A percentile compares a stretch with the other conserved stretches of the same genome.
phyloP scores from a whole-genome alignment of 92 coral and sea anemone species.

The Heteractis magnifica region DNA sequence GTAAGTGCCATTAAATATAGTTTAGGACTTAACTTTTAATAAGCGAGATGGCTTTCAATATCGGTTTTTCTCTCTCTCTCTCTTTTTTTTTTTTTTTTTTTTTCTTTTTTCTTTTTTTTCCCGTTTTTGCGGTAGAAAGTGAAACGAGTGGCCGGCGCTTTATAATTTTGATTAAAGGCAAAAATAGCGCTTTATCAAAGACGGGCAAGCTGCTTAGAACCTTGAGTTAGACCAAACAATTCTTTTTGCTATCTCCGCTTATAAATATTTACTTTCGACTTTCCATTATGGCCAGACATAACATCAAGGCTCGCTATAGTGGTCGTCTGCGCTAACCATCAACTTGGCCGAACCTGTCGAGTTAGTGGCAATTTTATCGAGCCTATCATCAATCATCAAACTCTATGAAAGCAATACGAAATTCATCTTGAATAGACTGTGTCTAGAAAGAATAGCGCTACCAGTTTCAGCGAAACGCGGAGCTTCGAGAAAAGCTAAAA shows the following conservation, averaged over 20 bases:
- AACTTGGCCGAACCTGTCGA: background rate
- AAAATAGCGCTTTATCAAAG: constrained; percentile 12
- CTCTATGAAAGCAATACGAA: background rate
- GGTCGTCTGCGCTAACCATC: background rate
- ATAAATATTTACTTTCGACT: constrained; percentile 24
- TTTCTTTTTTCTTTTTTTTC: background rate
- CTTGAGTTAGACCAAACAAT: constrained; percentile 22
- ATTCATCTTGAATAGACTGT: background rate
- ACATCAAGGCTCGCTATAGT: constrained; percentile 9
- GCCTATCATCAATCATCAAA: background rate
- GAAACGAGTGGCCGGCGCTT: background rate
- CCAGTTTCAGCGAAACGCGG: background rate
- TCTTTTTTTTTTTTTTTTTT: background rate
- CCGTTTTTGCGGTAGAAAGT: background rate
- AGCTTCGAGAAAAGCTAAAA: background rate
- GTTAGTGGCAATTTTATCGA: background rate
- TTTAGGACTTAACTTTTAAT: background rate
- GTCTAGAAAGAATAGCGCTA: background rate
- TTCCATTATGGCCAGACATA: constrained; percentile 42
- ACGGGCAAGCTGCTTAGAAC: background rate
- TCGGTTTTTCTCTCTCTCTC: background rate
- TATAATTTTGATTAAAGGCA: constrained; percentile 3
- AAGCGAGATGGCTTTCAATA: background rate
- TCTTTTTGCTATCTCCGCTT: constrained; percentile 10
- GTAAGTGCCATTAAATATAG: background rate